A percentile compares a stretch with the other conserved stretches of the same genome.
Conservation (phyloP, 2,888 invertebrate species). For the Meteorus cinctellus region DNA sequence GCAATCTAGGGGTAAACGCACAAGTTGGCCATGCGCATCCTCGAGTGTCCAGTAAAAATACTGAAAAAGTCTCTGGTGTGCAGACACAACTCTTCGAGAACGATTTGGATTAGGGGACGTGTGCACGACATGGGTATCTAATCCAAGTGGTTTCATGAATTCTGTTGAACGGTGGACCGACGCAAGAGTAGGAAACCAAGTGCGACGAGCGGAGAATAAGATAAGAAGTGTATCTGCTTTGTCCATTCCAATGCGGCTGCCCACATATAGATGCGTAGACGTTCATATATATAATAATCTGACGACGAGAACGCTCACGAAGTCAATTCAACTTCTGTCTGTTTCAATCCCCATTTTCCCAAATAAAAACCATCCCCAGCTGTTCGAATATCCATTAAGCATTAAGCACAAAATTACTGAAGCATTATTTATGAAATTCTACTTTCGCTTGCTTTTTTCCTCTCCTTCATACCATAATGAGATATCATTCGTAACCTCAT, state of each 20-base stretch:
- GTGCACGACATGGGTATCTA: constrained; percentile 49
- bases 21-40: background rate
- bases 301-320: background rate
- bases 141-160: constrained; percentile 45
- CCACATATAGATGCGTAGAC: constrained; percentile 14
- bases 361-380: background rate
- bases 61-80: constrained; percentile 37
- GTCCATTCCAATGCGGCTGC: background rate
- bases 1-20: constrained; percentile 15
- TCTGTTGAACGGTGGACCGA: constrained; percentile 42
- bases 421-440: no score
- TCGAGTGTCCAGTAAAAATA: constrained; percentile 7
- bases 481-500: no score
- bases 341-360: background rate
- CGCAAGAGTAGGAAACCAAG: constrained; percentile 24
- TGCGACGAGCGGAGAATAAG: constrained; percentile 20
- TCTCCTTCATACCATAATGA: no score
- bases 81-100: constrained; percentile 45
- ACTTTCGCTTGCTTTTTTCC: no score
- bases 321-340: background rate
- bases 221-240: constrained; percentile 12
- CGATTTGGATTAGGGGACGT: constrained; percentile 50
- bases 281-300: background rate
- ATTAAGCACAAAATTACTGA: no score
- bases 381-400: no score